Percentiles rank a stretch among this genome's conserved stretches.
phyloP scores from a whole-genome alignment of 2,113 vertebrate genomes.

The Theristicus caerulescens region DNA sequence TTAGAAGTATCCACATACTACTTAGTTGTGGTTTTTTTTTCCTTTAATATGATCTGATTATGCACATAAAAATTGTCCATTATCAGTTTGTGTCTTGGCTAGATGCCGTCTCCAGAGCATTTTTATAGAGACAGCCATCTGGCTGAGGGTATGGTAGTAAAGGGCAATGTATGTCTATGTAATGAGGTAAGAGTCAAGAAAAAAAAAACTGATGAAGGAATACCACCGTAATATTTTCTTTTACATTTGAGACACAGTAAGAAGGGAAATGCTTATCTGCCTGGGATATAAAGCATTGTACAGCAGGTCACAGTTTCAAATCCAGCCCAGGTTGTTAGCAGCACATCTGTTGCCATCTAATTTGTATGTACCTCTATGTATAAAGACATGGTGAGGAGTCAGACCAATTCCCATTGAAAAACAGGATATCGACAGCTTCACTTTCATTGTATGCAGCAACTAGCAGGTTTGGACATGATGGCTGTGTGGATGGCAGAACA shows the following conservation, averaged over 20 bases:
- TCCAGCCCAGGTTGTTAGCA: background rate
- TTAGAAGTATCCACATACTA: background rate
- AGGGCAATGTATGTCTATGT: background rate
- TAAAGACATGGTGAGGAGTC: background rate
- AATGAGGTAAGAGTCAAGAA: background rate
- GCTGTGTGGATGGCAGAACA: background rate
- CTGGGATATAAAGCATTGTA: background rate
- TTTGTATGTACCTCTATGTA: background rate
- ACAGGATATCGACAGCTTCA: background rate
- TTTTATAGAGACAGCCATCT: conserved; percentile 4
- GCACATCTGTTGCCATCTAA: background rate
- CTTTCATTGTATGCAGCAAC: background rate
- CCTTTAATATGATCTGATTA: background rate
- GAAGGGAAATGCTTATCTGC: background rate
- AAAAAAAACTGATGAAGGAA: background rate
- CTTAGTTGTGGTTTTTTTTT: background rate
- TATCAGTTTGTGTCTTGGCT: background rate
- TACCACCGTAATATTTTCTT: background rate
- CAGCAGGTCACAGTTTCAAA: background rate
- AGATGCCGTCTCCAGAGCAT: background rate
- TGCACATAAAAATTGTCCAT: background rate
- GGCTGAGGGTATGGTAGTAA: background rate
- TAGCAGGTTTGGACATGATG: background rate
- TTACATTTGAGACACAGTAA: background rate
- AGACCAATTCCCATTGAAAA: background rate